Conservation (phyloP, 2,113 vertebrate species). For the Ovis canadensis region DNA sequence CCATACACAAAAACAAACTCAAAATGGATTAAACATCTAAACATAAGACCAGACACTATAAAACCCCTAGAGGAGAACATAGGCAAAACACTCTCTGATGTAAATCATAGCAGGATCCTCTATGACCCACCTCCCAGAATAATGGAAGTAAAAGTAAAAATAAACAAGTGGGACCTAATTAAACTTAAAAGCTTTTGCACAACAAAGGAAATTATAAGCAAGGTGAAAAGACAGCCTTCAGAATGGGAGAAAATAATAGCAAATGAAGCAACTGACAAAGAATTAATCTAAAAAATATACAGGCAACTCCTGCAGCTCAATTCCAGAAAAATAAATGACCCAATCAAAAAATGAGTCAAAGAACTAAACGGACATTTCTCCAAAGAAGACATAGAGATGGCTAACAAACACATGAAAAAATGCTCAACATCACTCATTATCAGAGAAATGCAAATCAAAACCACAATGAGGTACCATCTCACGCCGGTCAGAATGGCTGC, state of each 20-base stretch:
- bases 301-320: background rate
- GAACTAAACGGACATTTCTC: background rate
- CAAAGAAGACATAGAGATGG: background rate
- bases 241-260: background rate
- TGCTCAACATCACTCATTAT: background rate
- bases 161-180: background rate
- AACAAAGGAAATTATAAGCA: background rate
- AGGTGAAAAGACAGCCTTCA: background rate
- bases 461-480: accelerated
- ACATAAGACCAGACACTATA: background rate
- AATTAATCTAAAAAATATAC: background rate
- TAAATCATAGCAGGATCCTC: background rate
- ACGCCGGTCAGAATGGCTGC: accelerated
- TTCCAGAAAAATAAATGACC: background rate
- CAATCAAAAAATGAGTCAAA: background rate
- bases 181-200: background rate
- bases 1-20: background rate
- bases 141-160: background rate
- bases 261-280: background rate
- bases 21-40: background rate
- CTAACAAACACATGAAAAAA: background rate
- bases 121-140: background rate
- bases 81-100: background rate
- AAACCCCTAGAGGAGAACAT: background rate
- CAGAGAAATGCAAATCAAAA: background rate